A percentile compares a stretch with the other conserved stretches of the same genome.
phyloP scores from a whole-genome alignment of 2,113 vertebrate species.

The Electrona antarctica region DNA sequence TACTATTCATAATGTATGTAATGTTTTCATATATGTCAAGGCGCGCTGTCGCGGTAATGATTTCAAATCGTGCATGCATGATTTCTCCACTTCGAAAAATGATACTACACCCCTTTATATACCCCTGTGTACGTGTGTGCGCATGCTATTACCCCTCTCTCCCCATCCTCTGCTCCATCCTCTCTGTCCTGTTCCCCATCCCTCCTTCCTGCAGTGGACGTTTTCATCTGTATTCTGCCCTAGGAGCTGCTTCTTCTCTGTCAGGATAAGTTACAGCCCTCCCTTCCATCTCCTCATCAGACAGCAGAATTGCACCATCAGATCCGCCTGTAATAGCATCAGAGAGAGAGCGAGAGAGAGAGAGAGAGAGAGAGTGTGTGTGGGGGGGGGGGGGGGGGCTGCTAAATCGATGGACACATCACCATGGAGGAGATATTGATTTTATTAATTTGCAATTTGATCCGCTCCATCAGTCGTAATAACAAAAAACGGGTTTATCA shows the following conservation, averaged over 20 bases:
- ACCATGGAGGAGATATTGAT: slow-evolving; percentile 63
- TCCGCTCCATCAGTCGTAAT: slow-evolving; percentile 59
- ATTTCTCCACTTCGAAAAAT: too few species aligned
- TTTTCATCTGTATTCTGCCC: slow-evolving; percentile 47
- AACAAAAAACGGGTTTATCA: slow-evolving; percentile 12
- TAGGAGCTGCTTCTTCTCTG: slow-evolving; percentile 31
- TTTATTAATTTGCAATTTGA: slow-evolving; percentile 70
- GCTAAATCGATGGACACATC: slow-evolving; percentile 58
- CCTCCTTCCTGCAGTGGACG: slow-evolving; percentile 15
- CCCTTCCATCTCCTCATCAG: slow-evolving; percentile 43
- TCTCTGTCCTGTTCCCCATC: background rate
- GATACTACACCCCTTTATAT: too few species aligned
- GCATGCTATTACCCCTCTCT: too few species aligned
- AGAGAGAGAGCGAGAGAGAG: background rate
- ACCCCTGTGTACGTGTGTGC: too few species aligned
- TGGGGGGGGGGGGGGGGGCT: slow-evolving; percentile 12
- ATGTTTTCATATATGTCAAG: too few species aligned
- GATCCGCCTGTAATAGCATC: slow-evolving; percentile 45
- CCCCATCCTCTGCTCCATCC: background rate
- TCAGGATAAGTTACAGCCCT: slow-evolving; percentile 44
- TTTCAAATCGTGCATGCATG: too few species aligned
- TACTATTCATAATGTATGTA: too few species aligned
- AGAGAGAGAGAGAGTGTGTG: background rate
- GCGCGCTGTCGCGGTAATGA: too few species aligned
- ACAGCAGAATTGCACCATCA: slow-evolving; percentile 33